Base-by-base conservation (phyloP, 2,888 invertebrate species). In the Thyatira batis region DNA sequence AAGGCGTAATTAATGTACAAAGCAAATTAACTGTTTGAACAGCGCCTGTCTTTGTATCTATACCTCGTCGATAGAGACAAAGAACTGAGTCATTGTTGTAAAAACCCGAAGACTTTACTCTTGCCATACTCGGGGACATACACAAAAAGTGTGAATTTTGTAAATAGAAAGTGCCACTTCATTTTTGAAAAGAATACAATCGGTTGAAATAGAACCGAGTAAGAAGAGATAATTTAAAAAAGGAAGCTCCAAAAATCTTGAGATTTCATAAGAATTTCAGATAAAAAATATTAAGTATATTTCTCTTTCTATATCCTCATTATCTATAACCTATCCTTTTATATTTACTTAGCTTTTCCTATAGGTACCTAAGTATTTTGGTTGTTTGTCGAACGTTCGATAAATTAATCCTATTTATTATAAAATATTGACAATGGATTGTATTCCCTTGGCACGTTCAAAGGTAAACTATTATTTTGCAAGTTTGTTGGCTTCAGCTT, bases 401-500 rank as follows among this genome's bases (percentile, higher is more conserved):
- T n/a, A n/a, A n/a, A n/a, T n/a, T n/a, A n/a, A n/a, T n/a, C n/a
- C n/a, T n/a, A n/a, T n/a, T n/a, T n/a, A n/a, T n/a, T n/a, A n/a
- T n/a, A n/a, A 2, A 28, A 30, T 11, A 30, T 30, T 2, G 30
- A 30, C n/a, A 11, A 30, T 4, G n/a, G 4, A 1, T n/a, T n/a
- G 30, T 23, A 23, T 6, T 6, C 3, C 11, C 46, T 13, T 13
- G 0, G 6, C 46, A 45, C n/a, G 25, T 20, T 21, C 8, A 6
- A 21, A 45, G 23, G n/a, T n/a, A 11, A 45, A 2, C 50, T 50
- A 53, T 25, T 49, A 33, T 51, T 46, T 58, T 60, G 60, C 59
- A 63, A 51, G 54, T 67, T 70, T 59, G 65, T 69, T 67, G 73
- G 79, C 77, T 78, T 80, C 78, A 55, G 70, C 68, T 73, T 73